These are phyloP conservation scores for Psylliodes chrysocephalus DNA, from an alignment of 2,888 invertebrate species.

Conservation along the genomic window DNA sequence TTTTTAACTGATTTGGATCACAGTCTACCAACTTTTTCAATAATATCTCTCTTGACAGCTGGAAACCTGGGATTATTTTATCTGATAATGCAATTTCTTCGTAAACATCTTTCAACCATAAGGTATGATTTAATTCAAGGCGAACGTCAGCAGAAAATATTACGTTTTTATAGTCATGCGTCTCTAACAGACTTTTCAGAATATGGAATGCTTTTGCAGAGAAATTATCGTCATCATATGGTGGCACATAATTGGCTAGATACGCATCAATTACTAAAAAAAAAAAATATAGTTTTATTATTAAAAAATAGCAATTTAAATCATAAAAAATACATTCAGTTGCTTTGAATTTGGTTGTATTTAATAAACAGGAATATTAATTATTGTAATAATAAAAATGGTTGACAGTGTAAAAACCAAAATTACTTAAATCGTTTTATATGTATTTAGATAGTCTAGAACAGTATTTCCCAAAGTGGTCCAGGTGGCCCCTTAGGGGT, in stretches of 20 bases:
- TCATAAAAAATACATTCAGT: too few species aligned
- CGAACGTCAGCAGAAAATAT: constrained; percentile 65
- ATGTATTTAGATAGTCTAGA: too few species aligned
- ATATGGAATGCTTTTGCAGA: constrained; percentile 42
- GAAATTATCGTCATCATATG: constrained; percentile 55
- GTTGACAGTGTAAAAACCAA: too few species aligned
- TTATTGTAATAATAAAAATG: too few species aligned
- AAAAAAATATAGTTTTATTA: neutral
- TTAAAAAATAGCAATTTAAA: too few species aligned
- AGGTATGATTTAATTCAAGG: constrained; percentile 69
- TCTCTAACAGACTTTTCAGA: constrained; percentile 42
- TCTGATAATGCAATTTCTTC: constrained; percentile 66
- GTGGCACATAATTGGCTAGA: constrained; percentile 57
- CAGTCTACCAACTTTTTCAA: constrained; percentile 60
- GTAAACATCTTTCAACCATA: constrained; percentile 74
- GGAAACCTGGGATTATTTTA: constrained; percentile 66
- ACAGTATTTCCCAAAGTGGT: too few species aligned
- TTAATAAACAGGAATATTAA: too few species aligned
- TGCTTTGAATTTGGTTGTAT: too few species aligned
- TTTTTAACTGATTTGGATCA: constrained; percentile 53
- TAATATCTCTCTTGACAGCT: constrained; percentile 68
- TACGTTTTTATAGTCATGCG: constrained; percentile 45
- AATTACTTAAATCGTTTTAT: neutral
- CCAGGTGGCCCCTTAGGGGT: too few species aligned
- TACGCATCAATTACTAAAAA: constrained; percentile 52